phyloP scores from a whole-genome alignment of 2,797 vertebrate species.

The Delichon dasypus region DNA sequence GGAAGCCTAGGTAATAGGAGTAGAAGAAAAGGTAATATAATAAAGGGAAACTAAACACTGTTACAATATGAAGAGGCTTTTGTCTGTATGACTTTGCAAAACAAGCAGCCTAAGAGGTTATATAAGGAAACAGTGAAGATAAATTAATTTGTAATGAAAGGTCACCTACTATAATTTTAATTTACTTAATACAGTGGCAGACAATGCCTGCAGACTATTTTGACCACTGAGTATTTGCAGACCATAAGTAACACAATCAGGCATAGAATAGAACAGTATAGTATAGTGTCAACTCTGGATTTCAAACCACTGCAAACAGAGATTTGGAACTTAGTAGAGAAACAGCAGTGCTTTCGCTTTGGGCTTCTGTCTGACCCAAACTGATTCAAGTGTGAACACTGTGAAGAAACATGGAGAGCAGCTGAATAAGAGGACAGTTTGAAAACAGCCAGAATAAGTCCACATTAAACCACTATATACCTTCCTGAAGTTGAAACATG shows the following conservation, averaged over 20 bases:
- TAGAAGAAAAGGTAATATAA: neutral
- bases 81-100: neutral
- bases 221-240: neutral
- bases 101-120: neutral
- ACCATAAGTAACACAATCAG: neutral
- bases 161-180: neutral
- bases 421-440: neutral
- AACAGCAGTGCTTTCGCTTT: neutral
- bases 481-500: neutral
- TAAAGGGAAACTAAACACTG: neutral
- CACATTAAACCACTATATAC: neutral
- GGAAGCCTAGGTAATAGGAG: neutral
- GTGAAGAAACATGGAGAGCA: neutral
- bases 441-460: neutral
- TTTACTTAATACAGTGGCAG: neutral
- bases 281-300: neutral
- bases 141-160: neutral
- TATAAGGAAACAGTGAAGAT: neutral
- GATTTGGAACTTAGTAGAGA: neutral
- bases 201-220: neutral
- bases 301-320: neutral
- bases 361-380: neutral
- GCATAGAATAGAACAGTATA: neutral
- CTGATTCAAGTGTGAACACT: neutral
- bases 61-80: neutral